Conservation (phyloP, 2,113 vertebrate genomes). For the Riparia riparia region DNA sequence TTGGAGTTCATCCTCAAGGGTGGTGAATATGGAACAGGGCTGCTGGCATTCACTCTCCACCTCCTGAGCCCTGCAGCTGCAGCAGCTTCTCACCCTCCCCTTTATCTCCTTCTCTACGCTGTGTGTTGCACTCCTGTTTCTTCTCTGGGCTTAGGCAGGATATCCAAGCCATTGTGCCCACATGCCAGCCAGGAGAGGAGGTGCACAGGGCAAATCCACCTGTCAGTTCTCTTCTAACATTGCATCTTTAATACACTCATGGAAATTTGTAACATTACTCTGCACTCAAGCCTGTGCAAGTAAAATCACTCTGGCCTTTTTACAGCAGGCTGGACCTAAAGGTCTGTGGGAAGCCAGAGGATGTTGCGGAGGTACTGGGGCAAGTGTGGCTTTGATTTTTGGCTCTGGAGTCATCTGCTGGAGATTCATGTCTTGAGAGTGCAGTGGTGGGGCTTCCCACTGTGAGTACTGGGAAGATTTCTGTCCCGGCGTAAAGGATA, state of each 20-base stretch:
- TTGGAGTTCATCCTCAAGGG: not conserved
- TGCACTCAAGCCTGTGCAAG: not conserved
- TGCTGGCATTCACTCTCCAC: not conserved
- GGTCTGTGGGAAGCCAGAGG: accelerated
- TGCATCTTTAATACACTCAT: accelerated
- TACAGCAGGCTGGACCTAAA: not conserved
- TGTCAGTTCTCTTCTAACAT: not conserved
- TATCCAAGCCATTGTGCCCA: not conserved
- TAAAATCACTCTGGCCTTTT: not conserved
- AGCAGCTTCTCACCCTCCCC: not conserved
- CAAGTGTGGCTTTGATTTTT: not conserved
- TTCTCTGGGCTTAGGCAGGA: not conserved
- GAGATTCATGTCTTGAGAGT: not conserved
- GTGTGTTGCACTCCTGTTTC: not conserved
- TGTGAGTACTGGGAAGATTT: not conserved
- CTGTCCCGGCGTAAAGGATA: accelerated
- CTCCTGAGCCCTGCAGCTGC: not conserved
- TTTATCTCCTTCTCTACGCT: not conserved
- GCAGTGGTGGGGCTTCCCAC: not conserved
- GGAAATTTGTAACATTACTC: not conserved
- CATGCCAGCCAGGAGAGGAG: not conserved
- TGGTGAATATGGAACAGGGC: not conserved
- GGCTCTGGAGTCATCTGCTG: not conserved
- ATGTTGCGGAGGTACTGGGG: accelerated
- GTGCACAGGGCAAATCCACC: not conserved